phyloP scores from a whole-genome alignment of 2,797 vertebrate genomes.

The Cryptoprocta ferox region DNA sequence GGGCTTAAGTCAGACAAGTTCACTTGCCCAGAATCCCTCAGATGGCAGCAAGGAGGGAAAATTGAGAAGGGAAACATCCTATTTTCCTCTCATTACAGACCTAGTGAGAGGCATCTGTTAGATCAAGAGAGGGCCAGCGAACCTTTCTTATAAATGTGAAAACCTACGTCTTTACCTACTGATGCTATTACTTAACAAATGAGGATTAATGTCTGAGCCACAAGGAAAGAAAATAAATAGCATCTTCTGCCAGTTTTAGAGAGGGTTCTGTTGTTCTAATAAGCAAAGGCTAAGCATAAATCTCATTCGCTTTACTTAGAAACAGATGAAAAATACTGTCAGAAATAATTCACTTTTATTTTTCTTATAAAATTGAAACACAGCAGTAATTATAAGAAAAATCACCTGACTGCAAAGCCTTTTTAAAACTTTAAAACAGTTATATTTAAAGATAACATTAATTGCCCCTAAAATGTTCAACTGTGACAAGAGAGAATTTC shows the following conservation, averaged over 20 bases:
- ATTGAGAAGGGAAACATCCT: background rate
- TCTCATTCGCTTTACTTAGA: constrained; percentile 47
- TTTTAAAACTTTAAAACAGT: constrained; percentile 67
- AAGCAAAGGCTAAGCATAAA: constrained; percentile 33
- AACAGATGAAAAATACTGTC: constrained; percentile 30
- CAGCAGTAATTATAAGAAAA: constrained; percentile 43
- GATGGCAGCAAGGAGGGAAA: background rate
- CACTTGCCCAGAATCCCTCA: background rate
- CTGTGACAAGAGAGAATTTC: background rate
- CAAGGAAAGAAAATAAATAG: constrained; percentile 49
- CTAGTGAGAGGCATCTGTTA: constrained; percentile 7
- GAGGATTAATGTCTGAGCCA: constrained; percentile 11
- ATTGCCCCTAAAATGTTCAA: constrained; percentile 54
- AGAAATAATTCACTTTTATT: constrained; percentile 67
- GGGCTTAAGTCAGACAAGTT: background rate
- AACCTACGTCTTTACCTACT: background rate
- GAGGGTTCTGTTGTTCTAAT: constrained; percentile 28
- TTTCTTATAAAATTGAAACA: constrained; percentile 67
- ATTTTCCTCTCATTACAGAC: background rate
- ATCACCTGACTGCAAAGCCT: constrained; percentile 50
- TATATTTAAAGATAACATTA: constrained; percentile 73
- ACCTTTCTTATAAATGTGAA: background rate
- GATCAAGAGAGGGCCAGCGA: background rate
- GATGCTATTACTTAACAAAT: constrained; percentile 33
- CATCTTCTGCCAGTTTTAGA: constrained; percentile 28